phyloP scores from a whole-genome alignment of 1,140 invertebrate genomes.

The Protaetia brevitarsis region DNA sequence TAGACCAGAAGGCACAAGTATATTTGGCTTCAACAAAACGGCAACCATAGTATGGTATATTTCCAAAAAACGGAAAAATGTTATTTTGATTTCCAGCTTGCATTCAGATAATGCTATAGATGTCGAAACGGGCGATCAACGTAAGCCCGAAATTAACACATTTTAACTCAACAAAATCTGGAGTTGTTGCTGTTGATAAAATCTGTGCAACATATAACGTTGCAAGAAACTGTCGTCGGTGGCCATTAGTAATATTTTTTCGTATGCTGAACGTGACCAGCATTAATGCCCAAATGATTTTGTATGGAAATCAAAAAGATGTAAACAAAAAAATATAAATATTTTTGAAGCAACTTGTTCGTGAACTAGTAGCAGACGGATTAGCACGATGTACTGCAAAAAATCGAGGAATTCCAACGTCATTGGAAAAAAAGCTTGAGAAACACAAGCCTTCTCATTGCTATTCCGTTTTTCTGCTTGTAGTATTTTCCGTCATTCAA shows the following conservation, averaged over 20 bases:
- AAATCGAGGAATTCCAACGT: no score
- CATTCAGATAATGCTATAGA: constrained; percentile 40
- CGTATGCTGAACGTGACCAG: constrained; percentile 10
- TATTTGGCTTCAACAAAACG: constrained; percentile 36
- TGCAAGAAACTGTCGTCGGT: constrained; percentile 40
- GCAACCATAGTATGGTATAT: constrained; percentile 32
- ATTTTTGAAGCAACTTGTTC: not conserved
- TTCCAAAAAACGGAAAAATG: constrained; percentile 38
- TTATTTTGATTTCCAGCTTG: constrained; percentile 30
- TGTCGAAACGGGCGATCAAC: constrained; percentile 21
- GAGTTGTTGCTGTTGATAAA: constrained; percentile 46
- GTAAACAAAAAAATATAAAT: not conserved
- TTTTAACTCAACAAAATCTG: constrained; percentile 44
- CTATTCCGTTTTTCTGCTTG: no score
- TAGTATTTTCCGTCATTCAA: no score
- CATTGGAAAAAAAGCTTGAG: no score
- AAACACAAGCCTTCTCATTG: no score
- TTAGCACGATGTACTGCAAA: no score
- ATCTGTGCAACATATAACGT: constrained; percentile 41
- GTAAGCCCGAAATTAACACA: constrained; percentile 29
- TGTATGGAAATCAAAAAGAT: not conserved
- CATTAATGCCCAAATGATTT: not conserved
- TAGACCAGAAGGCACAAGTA: constrained; percentile 21
- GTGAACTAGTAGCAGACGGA: no score
- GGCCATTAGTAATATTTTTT: constrained; percentile 47